Conservation (phyloP, 2,888 invertebrate genomes). For the Parnassius smintheus region DNA sequence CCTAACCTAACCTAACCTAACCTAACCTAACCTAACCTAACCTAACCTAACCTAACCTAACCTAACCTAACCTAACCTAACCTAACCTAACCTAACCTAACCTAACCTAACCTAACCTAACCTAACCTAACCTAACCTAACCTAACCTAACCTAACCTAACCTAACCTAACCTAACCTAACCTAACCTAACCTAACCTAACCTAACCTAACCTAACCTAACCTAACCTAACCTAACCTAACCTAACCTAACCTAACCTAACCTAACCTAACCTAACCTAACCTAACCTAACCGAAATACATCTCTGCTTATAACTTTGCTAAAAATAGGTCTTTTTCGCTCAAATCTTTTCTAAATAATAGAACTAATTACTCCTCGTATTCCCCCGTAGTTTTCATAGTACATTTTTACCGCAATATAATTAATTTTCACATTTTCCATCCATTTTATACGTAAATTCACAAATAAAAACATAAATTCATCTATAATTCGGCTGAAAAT, state of each 20-base stretch:
- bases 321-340: too few relatives aligned
- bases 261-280: slow-evolving; percentile 30
- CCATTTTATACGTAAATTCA: too few relatives aligned
- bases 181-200: slow-evolving; percentile 34
- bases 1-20: slow-evolving; percentile 31
- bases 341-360: too few relatives aligned
- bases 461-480: too few relatives aligned
- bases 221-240: slow-evolving; percentile 33
- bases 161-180: slow-evolving; percentile 34
- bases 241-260: slow-evolving; percentile 36
- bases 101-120: slow-evolving; percentile 34
- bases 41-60: slow-evolving; percentile 25
- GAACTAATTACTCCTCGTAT: too few relatives aligned
- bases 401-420: too few relatives aligned
- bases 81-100: slow-evolving; percentile 32
- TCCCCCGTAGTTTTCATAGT: too few relatives aligned
- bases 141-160: slow-evolving; percentile 33
- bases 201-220: slow-evolving; percentile 32
- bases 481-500: too few relatives aligned
- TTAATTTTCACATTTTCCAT: too few relatives aligned
- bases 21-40: slow-evolving; percentile 33
- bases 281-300: slow-evolving; percentile 31
- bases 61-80: slow-evolving; percentile 29
- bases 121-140: slow-evolving; percentile 27
- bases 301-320: too few relatives aligned